Evolutionary conservation across 2,113 vertebrate species (phyloP), one percentile per base, ranked within the genome.

Genomic region (Lampris megalopsis): DNA sequence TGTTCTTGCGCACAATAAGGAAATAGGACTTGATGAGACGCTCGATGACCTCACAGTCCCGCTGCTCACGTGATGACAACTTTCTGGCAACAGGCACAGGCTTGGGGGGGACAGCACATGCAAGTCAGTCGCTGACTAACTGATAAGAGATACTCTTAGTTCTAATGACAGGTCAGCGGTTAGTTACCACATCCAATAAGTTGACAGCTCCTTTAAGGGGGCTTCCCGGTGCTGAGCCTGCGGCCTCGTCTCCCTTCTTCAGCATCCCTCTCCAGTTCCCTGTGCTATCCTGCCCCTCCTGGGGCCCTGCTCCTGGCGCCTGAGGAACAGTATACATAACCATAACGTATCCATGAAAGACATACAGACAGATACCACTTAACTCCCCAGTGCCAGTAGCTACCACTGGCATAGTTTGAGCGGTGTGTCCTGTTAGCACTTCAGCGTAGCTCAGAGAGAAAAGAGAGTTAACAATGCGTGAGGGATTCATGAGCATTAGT

Each of bases 41-140:
- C 77, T 99, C 98, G n/a, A 99, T 99, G 91, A 99, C 97, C 92
- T 99, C 98, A 72, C 98, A 99, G 84, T 99, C 98, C 68, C 98
- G 92, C 84, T 99, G 98, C 80, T 99, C 98, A 2, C 97, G 96
- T 58, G 98, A 97, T 6, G 98, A 99, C 53, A 99, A 94, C 85
- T 98, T 99, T 88, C 98, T 96, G 86, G 97, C 95, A 36, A 98
- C 97, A 3, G 98, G 98, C 56, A 99, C 98, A 24, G 98, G 98
- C 98, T 99, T 72, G 2, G 2, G 64, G 1, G 6, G 6, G 13
- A 11, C 3, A 11, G 5, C 7, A 2, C 48, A 5, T 40, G 1
- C 1, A 1, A 3, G 47, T n/a, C 6, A 70, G 40, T 61, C 11
- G 6, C 5, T 49, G 4, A 41, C 13, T 36, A 4, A 10, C 5